Conservation (phyloP, 2,797 vertebrate genomes). For the Percopsis omiscomaycus region DNA sequence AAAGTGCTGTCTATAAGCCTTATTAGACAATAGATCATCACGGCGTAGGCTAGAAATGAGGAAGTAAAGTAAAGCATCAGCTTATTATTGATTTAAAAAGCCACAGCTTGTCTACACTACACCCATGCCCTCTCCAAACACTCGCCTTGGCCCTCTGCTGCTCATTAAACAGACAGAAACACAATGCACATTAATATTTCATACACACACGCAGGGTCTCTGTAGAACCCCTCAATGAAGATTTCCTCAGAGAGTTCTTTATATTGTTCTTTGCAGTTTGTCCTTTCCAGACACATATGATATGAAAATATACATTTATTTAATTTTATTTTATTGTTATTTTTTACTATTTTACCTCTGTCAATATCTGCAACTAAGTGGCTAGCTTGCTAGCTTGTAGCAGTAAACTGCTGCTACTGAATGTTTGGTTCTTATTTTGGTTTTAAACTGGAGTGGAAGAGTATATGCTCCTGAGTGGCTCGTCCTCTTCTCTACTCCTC, state of each 20-base stretch:
- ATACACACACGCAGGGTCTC: slow-evolving; percentile 16
- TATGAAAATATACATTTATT: not conserved
- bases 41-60: not conserved
- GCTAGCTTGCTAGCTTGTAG: no score
- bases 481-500: no score
- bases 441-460: no score
- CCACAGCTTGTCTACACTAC: slow-evolving; percentile 1
- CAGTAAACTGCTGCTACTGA: no score
- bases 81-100: slow-evolving; percentile 14
- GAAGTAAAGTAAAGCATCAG: not conserved
- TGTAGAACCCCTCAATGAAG: slow-evolving; percentile 19
- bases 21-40: slow-evolving; percentile 1
- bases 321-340: no score
- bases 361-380: no score
- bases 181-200: slow-evolving; percentile 65
- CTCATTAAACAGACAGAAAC: slow-evolving; percentile 44
- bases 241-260: slow-evolving; percentile 22
- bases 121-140: slow-evolving; percentile 27
- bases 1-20: not conserved
- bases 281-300: slow-evolving; percentile 5
- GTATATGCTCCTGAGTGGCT: no score
- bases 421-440: no score
- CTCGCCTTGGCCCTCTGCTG: slow-evolving; percentile 48
- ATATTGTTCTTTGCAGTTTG: not conserved
- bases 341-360: no score